Percentiles rank a stretch among this genome's conserved stretches.
Evolutionary conservation across 1,140 invertebrate genomes (phyloP).

Genomic region (Nasonia giraulti): DNA sequence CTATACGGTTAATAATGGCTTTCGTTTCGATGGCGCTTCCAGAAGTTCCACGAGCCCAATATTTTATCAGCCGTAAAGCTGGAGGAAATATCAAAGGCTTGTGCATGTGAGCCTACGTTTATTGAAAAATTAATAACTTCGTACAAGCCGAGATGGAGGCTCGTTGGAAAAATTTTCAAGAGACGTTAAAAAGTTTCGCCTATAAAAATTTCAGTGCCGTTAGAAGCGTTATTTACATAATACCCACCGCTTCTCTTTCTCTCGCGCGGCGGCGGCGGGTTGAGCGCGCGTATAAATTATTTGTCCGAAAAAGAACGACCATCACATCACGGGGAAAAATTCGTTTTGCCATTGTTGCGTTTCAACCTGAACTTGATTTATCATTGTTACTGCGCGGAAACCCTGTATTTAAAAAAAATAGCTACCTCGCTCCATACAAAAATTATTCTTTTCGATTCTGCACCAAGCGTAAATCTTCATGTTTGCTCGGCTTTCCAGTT

Average conservation of each 20-base stretch:
- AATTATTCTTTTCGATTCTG: neutral
- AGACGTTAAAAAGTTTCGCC: slow-evolving; percentile 4
- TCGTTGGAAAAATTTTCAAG: neutral
- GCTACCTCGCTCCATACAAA: neutral
- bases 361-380: too few relatives aligned
- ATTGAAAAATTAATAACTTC: slow-evolving; percentile 22
- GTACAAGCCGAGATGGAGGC: too few relatives aligned
- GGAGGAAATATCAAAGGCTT: neutral
- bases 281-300: neutral
- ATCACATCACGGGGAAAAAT: too few relatives aligned
- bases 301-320: neutral
- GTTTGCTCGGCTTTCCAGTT: neutral
- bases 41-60: too few relatives aligned
- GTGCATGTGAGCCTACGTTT: neutral
- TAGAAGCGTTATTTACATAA: slow-evolving; percentile 11
- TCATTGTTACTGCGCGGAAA: too few relatives aligned
- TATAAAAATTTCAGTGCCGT: neutral
- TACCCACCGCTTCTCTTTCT: neutral
- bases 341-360: too few relatives aligned
- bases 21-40: too few relatives aligned
- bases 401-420: too few relatives aligned
- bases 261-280: neutral
- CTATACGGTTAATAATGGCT: too few relatives aligned
- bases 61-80: neutral
- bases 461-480: neutral